phyloP scores from a whole-genome alignment of 2,888 invertebrate genomes.

The Agrochola lota region DNA sequence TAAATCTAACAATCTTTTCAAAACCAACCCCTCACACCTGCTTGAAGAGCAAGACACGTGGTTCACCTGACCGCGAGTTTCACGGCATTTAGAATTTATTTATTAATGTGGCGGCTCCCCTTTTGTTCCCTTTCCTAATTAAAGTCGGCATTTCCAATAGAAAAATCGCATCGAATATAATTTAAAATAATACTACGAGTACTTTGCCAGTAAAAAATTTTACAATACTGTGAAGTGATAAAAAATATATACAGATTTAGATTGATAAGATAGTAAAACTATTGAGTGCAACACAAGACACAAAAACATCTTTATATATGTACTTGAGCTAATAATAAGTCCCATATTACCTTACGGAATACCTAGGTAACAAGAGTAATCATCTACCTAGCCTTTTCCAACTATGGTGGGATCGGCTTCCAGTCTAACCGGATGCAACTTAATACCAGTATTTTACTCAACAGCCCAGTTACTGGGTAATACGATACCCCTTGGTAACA shows the following conservation, averaged over 20 bases:
- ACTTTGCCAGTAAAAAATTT: background rate
- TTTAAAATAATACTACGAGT: background rate
- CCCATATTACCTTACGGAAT: background rate
- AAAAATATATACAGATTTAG: background rate
- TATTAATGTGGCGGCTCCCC: slow-evolving; percentile 22
- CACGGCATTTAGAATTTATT: slow-evolving; percentile 15
- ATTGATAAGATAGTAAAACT: background rate
- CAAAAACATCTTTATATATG: background rate
- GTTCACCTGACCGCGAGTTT: slow-evolving; percentile 32
- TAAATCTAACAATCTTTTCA: background rate
- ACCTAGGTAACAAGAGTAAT: too few relatives aligned
- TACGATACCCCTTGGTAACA: background rate
- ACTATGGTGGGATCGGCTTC: background rate
- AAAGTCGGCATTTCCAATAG: slow-evolving; percentile 19
- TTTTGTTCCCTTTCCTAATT: slow-evolving; percentile 3
- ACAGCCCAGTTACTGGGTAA: background rate
- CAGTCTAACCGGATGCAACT: background rate
- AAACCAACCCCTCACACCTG: background rate
- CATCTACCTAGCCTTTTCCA: too few relatives aligned
- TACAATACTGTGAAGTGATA: too few relatives aligned
- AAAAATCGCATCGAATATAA: background rate
- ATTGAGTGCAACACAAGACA: background rate
- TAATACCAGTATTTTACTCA: background rate
- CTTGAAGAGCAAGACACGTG: slow-evolving; percentile 22
- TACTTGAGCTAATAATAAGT: too few relatives aligned